A percentile compares a stretch with the other conserved stretches of the same genome.
These are phyloP conservation scores for Acanthis flammea DNA, from an alignment of 2,797 vertebrate species.

Conservation along the genomic window DNA sequence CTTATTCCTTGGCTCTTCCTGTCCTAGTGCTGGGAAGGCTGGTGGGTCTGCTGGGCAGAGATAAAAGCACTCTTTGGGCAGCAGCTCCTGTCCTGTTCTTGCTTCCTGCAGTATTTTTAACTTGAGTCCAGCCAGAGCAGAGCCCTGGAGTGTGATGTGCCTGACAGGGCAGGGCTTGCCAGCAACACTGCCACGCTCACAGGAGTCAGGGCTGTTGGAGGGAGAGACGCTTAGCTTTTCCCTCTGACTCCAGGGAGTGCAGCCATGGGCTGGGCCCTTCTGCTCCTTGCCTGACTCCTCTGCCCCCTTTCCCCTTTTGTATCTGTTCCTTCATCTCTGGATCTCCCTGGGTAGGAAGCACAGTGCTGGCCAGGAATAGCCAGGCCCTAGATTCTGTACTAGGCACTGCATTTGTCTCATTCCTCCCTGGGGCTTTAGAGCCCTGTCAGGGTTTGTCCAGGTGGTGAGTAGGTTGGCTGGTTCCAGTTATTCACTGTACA, in stretches of 20 bases:
- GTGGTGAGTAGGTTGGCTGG: constrained; percentile 25
- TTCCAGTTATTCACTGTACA: constrained; percentile 39
- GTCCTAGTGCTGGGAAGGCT: not conserved
- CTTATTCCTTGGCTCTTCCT: not conserved
- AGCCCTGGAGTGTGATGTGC: not conserved
- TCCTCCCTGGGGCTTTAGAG: not conserved
- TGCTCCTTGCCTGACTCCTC: not conserved
- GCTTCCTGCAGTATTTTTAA: constrained; percentile 47
- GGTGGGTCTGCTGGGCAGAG: constrained; percentile 32
- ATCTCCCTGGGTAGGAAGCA: not conserved
- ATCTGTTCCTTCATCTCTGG: not conserved
- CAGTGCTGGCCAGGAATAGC: not conserved
- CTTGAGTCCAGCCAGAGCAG: not conserved
- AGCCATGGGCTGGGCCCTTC: constrained; percentile 4
- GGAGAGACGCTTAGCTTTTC: not conserved
- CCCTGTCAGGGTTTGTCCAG: not conserved
- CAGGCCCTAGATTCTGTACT: not conserved
- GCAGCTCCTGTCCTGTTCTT: not conserved
- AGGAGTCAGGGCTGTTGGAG: not conserved
- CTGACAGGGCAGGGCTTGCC: not conserved
- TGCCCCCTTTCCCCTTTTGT: not conserved
- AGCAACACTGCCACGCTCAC: not conserved
- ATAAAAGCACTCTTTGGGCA: constrained; percentile 26
- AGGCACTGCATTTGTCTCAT: not conserved
- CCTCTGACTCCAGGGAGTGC: not conserved